Percentiles rank a stretch among this genome's conserved stretches.
These are phyloP conservation scores for Drosophila recens DNA, from an alignment of 2,888 invertebrate species.

Conservation along the genomic window DNA sequence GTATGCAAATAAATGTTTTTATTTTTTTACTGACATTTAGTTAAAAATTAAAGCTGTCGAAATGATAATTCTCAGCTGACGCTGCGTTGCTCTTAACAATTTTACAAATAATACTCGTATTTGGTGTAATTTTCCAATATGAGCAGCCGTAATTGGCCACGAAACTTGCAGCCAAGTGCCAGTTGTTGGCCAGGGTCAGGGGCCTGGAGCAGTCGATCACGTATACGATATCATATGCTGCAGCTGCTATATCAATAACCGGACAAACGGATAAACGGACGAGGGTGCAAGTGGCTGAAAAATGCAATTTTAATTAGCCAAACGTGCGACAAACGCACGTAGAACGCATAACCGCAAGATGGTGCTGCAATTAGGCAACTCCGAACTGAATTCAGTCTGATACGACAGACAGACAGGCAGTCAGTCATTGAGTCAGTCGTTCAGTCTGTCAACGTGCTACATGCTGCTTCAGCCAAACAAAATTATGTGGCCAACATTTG, in stretches of 20 bases:
- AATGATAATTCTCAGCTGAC: not conserved
- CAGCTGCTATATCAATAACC: slow-evolving; percentile 56
- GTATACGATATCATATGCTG: slow-evolving; percentile 39
- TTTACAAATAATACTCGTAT: not conserved
- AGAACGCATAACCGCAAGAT: slow-evolving; percentile 75
- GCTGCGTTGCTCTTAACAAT: not conserved
- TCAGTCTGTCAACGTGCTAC: slow-evolving; percentile 48
- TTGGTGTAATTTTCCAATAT: not conserved
- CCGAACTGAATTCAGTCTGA: slow-evolving; percentile 11
- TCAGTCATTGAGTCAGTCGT: slow-evolving; percentile 30
- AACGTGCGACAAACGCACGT: slow-evolving; percentile 76
- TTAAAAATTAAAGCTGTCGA: not conserved
- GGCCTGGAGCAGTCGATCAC: slow-evolving; percentile 9
- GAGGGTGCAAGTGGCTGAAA: slow-evolving; percentile 36
- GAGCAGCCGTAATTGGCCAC: slow-evolving; percentile 15
- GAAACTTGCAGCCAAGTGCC: not conserved
- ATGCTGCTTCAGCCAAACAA: slow-evolving; percentile 72
- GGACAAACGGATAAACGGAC: slow-evolving; percentile 8
- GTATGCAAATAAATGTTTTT: not conserved
- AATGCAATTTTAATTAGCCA: slow-evolving; percentile 78
- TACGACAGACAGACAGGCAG: slow-evolving; percentile 28
- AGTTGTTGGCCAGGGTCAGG: slow-evolving; percentile 17
- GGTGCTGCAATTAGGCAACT: slow-evolving; percentile 73
- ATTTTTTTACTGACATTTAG: not conserved
- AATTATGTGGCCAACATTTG: slow-evolving; percentile 72